Evolutionary conservation across 2,797 vertebrate genomes (phyloP), one percentile per base, ranked within the genome.

Genomic region (Platalea minor): DNA sequence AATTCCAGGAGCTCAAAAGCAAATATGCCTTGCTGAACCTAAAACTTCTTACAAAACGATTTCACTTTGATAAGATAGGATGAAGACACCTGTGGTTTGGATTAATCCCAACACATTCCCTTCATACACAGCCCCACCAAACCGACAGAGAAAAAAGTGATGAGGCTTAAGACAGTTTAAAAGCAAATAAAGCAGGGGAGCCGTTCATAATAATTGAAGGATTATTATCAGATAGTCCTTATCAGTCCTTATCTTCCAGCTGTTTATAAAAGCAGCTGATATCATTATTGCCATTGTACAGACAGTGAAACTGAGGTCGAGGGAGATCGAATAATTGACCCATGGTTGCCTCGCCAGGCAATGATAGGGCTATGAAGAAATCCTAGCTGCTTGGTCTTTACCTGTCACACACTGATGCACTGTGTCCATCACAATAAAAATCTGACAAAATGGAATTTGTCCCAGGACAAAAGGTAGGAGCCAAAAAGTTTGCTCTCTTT

Each of bases 1-100:
- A 82, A 87, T 91, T 95, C 73, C 74, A 88, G 60, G 72, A 89
- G n/a, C 75, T 87, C n/a, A 37, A 77, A 92, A 89, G 8, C 17
- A 89, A 88, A 59, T 25, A 68, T 31, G 25, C 28, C 18, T 89
- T 91, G 48, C 81, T 94, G 76, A 91, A 88, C 50, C 7, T 63
- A 63, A 93, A 85, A 82, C 3, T 3, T 86, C 61, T 74, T 84
- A 86, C 20, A 48, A 46, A 92, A 43, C 61, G 2, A 88, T 89
- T 91, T 91, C 39, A 37, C 56, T 80, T 94, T 56, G 85, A 88
- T 91, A 83, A 89, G 10, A 72, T 33, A 75, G 65, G 21, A 88
- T 69, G 61, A 89, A 95, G 79, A 91, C 2, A 0, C 65, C 37
- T 74, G 72, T 91, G 91, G 89, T 88, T 90, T 93, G 89, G 83